phyloP scores from a whole-genome alignment of 2,888 invertebrate genomes.

The Actias luna region DNA sequence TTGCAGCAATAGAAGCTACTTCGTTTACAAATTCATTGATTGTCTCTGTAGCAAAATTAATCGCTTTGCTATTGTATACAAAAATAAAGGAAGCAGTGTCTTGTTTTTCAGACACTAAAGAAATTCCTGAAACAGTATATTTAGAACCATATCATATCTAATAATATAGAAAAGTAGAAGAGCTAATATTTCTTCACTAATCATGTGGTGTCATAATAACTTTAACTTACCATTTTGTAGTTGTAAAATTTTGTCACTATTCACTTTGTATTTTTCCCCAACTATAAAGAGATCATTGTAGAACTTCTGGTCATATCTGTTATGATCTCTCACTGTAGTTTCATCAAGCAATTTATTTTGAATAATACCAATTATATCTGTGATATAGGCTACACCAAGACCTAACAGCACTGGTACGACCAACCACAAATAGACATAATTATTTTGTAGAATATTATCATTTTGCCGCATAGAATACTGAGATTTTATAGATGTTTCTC shows the following conservation, averaged over 20 bases:
- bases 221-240: constrained; percentile 57
- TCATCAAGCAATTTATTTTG: background rate
- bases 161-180: background rate
- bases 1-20: constrained; percentile 54
- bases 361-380: background rate
- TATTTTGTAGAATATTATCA: background rate
- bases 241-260: constrained; percentile 55
- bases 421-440: background rate
- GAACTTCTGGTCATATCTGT: constrained; percentile 51
- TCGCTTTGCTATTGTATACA: constrained; percentile 55
- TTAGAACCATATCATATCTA: background rate
- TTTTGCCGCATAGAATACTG: background rate
- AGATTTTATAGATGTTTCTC: constrained; percentile 9
- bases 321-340: background rate
- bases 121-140: constrained; percentile 51
- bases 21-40: constrained; percentile 62
- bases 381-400: background rate
- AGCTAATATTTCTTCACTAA: background rate
- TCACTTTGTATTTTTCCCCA: constrained; percentile 58
- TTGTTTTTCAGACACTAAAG: constrained; percentile 60
- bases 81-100: constrained; percentile 71
- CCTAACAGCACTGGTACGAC: background rate
- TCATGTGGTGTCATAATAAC: constrained; percentile 7
- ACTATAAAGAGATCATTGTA: constrained; percentile 53
- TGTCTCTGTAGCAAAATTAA: constrained; percentile 40